Conservation (phyloP, 2,888 invertebrate genomes). For the Agrotis exclamationis region DNA sequence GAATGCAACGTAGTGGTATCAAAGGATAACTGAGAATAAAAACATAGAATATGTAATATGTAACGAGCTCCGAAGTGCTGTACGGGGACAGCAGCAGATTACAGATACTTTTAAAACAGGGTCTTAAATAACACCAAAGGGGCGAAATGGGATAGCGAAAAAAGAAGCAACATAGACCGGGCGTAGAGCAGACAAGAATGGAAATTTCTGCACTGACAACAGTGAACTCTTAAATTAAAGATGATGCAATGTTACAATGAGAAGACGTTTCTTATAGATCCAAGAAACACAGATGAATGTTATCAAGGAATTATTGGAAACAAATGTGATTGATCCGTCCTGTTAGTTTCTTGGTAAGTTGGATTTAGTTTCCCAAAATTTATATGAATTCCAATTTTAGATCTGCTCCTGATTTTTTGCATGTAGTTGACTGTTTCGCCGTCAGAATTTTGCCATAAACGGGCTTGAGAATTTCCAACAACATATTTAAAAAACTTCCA, state of each 20-base stretch:
- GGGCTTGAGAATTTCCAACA: not conserved
- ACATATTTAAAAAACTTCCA: slow-evolving; percentile 19
- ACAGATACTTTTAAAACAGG: not conserved
- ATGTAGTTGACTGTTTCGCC: not conserved
- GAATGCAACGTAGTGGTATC: not conserved
- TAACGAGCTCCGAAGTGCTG: not conserved
- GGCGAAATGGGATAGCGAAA: slow-evolving; percentile 8
- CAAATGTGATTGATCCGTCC: slow-evolving; percentile 19
- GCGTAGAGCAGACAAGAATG: slow-evolving; percentile 18
- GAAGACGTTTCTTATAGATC: slow-evolving; percentile 17
- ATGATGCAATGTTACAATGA: slow-evolving; percentile 47
- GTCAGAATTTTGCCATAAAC: not conserved
- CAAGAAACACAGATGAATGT: slow-evolving; percentile 11
- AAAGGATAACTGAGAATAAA: not conserved
- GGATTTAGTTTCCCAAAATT: not conserved
- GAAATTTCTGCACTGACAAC: slow-evolving; percentile 25
- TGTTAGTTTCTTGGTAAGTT: not conserved
- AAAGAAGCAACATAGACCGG: slow-evolving; percentile 19
- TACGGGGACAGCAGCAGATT: slow-evolving; percentile 5
- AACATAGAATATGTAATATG: not conserved
- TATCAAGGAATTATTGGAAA: slow-evolving; percentile 10
- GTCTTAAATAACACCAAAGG: slow-evolving; percentile 9
- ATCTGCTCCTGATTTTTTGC: not conserved
- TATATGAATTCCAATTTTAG: not conserved
- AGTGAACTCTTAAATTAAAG: slow-evolving; percentile 57